phyloP scores from a whole-genome alignment of 1,140 invertebrate species.

The Steinernema khuongi region DNA sequence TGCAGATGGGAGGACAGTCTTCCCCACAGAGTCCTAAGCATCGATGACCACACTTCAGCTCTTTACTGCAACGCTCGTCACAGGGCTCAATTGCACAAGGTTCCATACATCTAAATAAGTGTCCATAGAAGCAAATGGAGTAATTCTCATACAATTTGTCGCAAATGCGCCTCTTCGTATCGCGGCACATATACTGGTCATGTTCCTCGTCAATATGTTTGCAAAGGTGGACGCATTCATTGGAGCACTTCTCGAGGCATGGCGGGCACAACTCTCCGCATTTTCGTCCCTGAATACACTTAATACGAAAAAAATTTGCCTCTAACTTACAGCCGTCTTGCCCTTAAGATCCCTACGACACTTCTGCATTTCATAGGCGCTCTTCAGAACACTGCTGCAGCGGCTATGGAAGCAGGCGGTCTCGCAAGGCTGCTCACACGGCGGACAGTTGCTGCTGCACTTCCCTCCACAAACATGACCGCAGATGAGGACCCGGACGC shows the following conservation, averaged over 20 bases:
- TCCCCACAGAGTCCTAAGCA: neutral
- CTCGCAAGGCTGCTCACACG: neutral
- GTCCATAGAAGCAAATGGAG: no score
- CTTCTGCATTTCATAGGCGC: neutral
- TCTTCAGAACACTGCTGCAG: neutral
- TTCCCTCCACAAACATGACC: neutral
- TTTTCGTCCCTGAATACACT: neutral
- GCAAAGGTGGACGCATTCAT: neutral
- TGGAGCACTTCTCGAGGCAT: no score
- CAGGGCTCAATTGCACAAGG: neutral
- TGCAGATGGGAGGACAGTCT: neutral
- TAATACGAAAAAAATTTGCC: neutral
- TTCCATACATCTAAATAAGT: neutral
- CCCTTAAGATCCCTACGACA: neutral
- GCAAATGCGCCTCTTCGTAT: no score
- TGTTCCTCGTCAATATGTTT: no score
- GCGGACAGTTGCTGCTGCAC: neutral
- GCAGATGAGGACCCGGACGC: constrained; percentile 36
- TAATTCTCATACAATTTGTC: no score
- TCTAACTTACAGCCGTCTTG: no score
- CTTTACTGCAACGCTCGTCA: neutral
- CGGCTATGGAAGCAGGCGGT: no score
- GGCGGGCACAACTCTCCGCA: neutral
- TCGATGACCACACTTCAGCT: no score
- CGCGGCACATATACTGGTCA: no score